A percentile compares a stretch with the other conserved stretches of the same genome.
Evolutionary conservation across 2,888 invertebrate genomes (phyloP).

Genomic region (Agrilus cyanescens): DNA sequence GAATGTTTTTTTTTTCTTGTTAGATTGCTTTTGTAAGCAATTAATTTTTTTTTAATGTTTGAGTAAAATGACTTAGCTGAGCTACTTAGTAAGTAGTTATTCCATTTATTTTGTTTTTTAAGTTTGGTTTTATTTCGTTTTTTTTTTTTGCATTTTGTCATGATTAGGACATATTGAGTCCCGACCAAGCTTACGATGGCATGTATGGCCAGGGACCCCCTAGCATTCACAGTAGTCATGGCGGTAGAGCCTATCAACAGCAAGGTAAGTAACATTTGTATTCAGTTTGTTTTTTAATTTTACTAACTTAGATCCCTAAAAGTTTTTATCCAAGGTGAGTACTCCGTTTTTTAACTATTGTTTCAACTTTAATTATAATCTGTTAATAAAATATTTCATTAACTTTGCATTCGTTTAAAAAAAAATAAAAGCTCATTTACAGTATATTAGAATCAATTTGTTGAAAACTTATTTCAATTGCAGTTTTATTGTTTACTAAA

Average conservation of each 20-base stretch:
- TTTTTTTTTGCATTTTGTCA: conserved; percentile 32
- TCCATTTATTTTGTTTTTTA: conserved; percentile 21
- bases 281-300: conserved; percentile 7
- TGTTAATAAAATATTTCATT: no score
- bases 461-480: no score
- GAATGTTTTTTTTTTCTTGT: background rate
- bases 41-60: background rate
- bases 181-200: conserved; percentile 87
- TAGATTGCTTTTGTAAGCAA: background rate
- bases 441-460: no score
- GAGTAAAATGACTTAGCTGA: no score
- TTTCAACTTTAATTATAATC: background rate
- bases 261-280: conserved; percentile 51
- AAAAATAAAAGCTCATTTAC: no score
- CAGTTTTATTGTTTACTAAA: no score
- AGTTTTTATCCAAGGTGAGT: no score
- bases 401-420: no score
- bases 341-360: background rate
- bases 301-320: background rate
- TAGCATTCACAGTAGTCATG: conserved; percentile 70
- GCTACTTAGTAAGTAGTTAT: conserved; percentile 9
- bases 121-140: conserved; percentile 27
- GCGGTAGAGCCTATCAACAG: conserved; percentile 68
- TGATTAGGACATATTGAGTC: conserved; percentile 77
- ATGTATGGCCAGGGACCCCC: conserved; percentile 88